A percentile compares a stretch with the other conserved stretches of the same genome.
Evolutionary conservation across 1,140 invertebrate species (phyloP).

Genomic region (Branchinecta lynchi): DNA sequence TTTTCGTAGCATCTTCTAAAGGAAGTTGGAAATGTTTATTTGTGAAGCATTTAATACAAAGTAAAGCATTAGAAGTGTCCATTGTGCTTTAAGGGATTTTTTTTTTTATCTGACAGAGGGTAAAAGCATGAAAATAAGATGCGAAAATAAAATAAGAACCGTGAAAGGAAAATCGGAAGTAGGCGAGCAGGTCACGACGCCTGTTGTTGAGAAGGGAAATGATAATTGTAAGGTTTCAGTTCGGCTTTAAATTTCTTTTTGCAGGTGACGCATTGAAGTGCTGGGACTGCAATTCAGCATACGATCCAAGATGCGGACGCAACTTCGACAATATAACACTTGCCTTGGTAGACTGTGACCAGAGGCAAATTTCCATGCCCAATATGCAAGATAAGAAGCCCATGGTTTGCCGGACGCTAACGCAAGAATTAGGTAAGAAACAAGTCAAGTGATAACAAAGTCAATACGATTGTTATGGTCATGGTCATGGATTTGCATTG

Average conservation of each 20-base stretch:
- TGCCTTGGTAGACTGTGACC: slow-evolving; percentile 62
- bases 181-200: too few species aligned
- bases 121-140: not conserved
- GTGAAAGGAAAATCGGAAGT: too few species aligned
- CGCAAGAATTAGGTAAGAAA: too few species aligned
- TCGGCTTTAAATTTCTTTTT: slow-evolving; percentile 25
- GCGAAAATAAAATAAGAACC: not conserved
- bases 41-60: too few species aligned
- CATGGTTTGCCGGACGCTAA: not conserved
- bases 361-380: slow-evolving; percentile 28
- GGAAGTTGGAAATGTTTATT: too few species aligned
- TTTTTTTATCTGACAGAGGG: too few species aligned
- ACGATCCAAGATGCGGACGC: slow-evolving; percentile 65
- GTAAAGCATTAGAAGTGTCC: too few species aligned
- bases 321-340: slow-evolving; percentile 64
- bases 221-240: slow-evolving; percentile 11
- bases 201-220: not conserved
- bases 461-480: too few species aligned
- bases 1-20: too few species aligned
- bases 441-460: too few species aligned
- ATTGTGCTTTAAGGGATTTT: too few species aligned
- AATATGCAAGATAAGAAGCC: not conserved
- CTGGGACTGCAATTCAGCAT: slow-evolving; percentile 70
- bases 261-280: slow-evolving; percentile 43
- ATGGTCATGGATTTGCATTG: too few species aligned